Base-by-base conservation (phyloP, 2,797 vertebrate species). In the Takifugu ocellatus region DNA sequence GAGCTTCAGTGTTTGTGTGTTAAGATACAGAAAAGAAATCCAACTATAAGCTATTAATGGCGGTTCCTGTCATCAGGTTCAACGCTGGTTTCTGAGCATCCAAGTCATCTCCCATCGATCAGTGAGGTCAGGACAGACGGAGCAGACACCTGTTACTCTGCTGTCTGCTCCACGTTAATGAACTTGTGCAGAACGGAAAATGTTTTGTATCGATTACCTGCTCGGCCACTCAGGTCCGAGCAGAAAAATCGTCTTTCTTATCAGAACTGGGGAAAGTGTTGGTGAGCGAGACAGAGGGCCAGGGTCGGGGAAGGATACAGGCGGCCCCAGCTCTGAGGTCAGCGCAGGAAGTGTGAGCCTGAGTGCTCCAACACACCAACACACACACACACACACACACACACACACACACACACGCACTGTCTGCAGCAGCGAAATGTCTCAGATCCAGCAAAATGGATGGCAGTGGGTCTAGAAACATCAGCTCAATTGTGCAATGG, bases 141-240 rank as follows among this genome's bases (percentile, higher is more conserved):
- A 44, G 53, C 21, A 21, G 21, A 21, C 21, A 21, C 21, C 21
- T 21, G 21, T 21, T 21, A 21, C 66, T 63, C 58, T 7, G 78
- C 62, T 86, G 85, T 86, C 87, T 83, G 77, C 70, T 60, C 72
- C 80, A 80, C 75, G 29, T 87, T 87, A 87, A 88, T 91, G 87
- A 89, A 89, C 86, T 85, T 77, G 81, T 86, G 84, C 78, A 68
- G 75, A 77, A 81, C 77, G 51, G 82, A 87, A 88, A 87, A 89
- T 85, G 82, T 87, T 89, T 90, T 81, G 79, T 88, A 89, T 90
- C 80, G 89, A 90, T 86, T 87, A 84, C n/a, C 83, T 82, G 83
- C 82, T 85, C 75, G 27, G 70, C 81, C 67, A 57, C 82, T 84
- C 76, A 78, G 79, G 80, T 74, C 68, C 42, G 78, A 72, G 79